Conservation (phyloP, 2,113 vertebrate genomes). For the Bos indicus region DNA sequence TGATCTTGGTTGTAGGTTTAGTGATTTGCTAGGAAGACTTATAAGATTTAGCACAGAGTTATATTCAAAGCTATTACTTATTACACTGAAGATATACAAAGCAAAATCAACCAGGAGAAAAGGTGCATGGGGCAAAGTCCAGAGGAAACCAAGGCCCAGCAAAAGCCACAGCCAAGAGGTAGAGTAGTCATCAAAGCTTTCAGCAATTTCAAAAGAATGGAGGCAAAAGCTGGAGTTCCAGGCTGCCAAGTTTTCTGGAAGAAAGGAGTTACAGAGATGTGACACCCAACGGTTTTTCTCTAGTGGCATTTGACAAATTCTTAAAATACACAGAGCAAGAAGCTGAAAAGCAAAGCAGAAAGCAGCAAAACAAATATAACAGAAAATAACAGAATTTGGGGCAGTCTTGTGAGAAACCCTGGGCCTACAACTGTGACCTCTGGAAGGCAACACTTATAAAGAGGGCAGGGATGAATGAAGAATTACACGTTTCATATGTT, state of each 20-base stretch:
- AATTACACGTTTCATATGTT: background rate
- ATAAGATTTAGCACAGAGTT: background rate
- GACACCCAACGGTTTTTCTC: background rate
- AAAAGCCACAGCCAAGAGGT: slow-evolving; percentile 32
- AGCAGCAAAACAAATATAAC: background rate
- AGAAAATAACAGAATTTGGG: background rate
- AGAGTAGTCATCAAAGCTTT: slow-evolving; percentile 33
- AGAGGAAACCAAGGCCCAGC: slow-evolving; percentile 29
- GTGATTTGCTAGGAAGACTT: background rate
- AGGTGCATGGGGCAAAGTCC: slow-evolving; percentile 20
- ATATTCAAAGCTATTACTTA: background rate
- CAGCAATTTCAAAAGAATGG: slow-evolving; percentile 47
- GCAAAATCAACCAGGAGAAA: slow-evolving; percentile 51
- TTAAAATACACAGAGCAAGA: slow-evolving; percentile 1
- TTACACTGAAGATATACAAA: slow-evolving; percentile 50
- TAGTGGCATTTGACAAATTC: background rate
- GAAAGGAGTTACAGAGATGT: slow-evolving; percentile 44
- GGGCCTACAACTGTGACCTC: background rate
- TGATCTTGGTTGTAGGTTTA: background rate
- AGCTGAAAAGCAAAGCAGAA: background rate
- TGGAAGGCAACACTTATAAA: background rate
- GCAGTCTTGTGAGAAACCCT: background rate
- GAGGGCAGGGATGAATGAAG: background rate
- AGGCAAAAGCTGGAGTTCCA: slow-evolving; percentile 37
- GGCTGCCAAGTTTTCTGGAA: slow-evolving; percentile 50